A percentile compares a stretch with the other conserved stretches of the same genome.
phyloP scores from a whole-genome alignment of 1,140 invertebrate genomes.

The Vollenhovia emeryi region DNA sequence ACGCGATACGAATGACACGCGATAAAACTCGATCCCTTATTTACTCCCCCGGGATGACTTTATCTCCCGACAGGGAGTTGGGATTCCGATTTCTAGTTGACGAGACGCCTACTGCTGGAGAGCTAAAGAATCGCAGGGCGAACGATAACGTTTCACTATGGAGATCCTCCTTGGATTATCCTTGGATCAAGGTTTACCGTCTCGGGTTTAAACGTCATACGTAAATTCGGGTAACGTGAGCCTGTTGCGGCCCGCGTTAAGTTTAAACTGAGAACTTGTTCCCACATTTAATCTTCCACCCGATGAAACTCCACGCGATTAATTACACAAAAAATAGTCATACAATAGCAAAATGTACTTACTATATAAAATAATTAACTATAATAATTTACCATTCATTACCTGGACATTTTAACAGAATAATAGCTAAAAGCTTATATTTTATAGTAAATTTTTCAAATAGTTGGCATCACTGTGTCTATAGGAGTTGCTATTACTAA shows the following conservation, averaged over 20 bases:
- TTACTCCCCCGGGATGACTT: slow-evolving; percentile 8
- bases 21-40: neutral
- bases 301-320: neutral
- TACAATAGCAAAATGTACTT: too few species aligned
- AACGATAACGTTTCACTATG: neutral
- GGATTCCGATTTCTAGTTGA: neutral
- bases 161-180: neutral
- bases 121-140: neutral
- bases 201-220: neutral
- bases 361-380: too few species aligned
- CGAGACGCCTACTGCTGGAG: neutral
- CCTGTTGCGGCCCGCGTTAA: neutral
- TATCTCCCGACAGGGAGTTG: slow-evolving; percentile 40
- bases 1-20: neutral
- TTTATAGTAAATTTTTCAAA: too few species aligned
- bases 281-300: neutral
- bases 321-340: neutral
- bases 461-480: too few species aligned
- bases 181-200: slow-evolving; percentile 30
- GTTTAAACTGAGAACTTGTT: neutral
- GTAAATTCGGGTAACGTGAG: neutral
- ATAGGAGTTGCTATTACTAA: too few species aligned
- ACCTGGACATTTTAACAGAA: too few species aligned
- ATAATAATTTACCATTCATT: too few species aligned
- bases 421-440: too few species aligned